Evolutionary conservation across 2,113 vertebrate genomes (phyloP).

Genomic region (Phyllostomus hastatus): DNA sequence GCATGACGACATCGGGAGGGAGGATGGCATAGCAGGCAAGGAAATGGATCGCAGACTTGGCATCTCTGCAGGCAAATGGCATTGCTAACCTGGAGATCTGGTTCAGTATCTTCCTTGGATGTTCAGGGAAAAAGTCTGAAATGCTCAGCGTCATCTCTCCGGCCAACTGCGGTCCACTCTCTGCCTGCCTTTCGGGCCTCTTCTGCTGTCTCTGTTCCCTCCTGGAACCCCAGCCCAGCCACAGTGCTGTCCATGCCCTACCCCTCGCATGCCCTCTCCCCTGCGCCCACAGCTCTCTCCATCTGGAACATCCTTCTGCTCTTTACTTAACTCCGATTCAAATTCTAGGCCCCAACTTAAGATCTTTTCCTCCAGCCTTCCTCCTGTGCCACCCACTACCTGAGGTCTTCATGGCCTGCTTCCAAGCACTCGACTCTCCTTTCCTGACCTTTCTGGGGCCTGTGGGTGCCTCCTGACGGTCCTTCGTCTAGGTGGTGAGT

Average conservation of each 20-base stretch:
- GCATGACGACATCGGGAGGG: background rate
- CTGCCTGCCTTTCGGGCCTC: background rate
- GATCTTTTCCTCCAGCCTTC: background rate
- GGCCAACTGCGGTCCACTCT: fast-evolving
- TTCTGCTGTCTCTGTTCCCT: background rate
- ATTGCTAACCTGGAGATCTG: background rate
- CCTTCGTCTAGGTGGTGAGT: background rate
- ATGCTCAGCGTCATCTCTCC: background rate
- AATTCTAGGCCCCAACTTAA: background rate
- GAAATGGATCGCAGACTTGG: background rate
- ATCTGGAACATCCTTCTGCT: background rate
- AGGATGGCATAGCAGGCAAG: no score
- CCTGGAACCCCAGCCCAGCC: background rate
- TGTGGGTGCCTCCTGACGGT: background rate
- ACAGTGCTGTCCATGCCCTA: no score
- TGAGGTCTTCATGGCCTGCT: background rate
- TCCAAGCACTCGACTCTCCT: background rate
- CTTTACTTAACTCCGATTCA: background rate
- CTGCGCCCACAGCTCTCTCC: background rate
- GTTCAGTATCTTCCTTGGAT: background rate
- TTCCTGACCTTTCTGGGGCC: background rate
- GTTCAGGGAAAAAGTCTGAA: background rate
- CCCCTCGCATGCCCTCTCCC: fast-evolving
- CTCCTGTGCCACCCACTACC: fast-evolving
- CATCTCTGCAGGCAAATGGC: background rate